Evolutionary conservation across 2,888 invertebrate species (phyloP).

Genomic region (Chaitophorus viminalis): DNA sequence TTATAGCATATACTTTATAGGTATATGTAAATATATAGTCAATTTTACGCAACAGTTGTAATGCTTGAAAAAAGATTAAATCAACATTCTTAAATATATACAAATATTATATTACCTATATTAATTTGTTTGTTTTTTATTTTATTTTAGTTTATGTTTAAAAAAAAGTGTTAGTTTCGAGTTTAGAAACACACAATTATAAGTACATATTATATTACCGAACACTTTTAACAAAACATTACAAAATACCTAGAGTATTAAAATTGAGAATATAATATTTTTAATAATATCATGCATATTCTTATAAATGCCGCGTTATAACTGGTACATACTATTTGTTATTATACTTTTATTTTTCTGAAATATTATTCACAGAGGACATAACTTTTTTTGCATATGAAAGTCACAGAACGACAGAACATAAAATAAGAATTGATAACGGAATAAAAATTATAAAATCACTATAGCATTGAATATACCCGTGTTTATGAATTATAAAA

Average conservation of each 20-base stretch:
- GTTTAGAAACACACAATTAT: not conserved
- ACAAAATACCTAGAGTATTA: not conserved
- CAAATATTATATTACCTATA: not conserved
- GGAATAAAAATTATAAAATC: too few species aligned
- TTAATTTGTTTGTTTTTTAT: not conserved
- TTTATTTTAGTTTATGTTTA: not conserved
- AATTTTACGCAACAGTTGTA: not conserved
- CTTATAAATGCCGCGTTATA: too few species aligned
- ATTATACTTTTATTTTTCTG: too few species aligned
- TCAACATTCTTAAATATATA: constrained; percentile 1
- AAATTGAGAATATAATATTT: not conserved
- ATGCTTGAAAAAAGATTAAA: constrained; percentile 12
- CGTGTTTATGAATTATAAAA: too few species aligned
- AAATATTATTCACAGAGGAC: too few species aligned
- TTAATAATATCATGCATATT: constrained; percentile 21
- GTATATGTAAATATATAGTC: not conserved
- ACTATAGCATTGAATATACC: too few species aligned
- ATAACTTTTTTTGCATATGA: too few species aligned
- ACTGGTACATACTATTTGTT: too few species aligned
- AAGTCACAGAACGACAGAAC: too few species aligned
- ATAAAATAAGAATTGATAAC: too few species aligned
- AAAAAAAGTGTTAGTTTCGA: not conserved
- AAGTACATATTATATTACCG: not conserved
- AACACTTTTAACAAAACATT: not conserved
- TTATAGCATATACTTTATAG: not conserved